Evolutionary conservation across 2,888 invertebrate genomes (phyloP).

Genomic region (Cosmopolites sordidus): DNA sequence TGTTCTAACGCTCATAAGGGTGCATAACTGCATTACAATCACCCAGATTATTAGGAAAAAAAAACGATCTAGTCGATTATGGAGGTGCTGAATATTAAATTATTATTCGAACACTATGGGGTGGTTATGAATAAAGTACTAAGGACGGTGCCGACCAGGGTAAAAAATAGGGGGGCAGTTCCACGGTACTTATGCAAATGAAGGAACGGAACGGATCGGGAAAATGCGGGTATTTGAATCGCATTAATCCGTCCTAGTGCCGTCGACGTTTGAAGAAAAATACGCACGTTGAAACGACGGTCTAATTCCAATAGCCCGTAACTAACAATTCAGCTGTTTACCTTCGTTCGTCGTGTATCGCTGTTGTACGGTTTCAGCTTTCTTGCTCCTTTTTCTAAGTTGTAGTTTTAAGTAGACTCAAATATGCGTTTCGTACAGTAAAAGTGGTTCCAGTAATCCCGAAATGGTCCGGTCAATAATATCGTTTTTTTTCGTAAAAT

Average conservation of each 20-base stretch:
- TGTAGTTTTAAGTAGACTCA: too few relatives aligned
- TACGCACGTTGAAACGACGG: neutral
- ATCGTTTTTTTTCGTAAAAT: too few relatives aligned
- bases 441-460: too few relatives aligned
- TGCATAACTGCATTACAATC: constrained; percentile 27
- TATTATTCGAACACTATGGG: constrained; percentile 20
- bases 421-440: too few relatives aligned
- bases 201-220: neutral
- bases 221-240: neutral
- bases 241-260: neutral
- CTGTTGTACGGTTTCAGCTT: too few relatives aligned
- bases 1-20: constrained; percentile 23
- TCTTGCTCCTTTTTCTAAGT: too few relatives aligned
- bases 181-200: constrained; percentile 1
- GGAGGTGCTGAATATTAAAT: constrained; percentile 26
- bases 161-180: neutral
- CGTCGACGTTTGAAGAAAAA: neutral
- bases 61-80: constrained; percentile 19
- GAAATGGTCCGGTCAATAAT: too few relatives aligned
- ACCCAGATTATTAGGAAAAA: constrained; percentile 28
- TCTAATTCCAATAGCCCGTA: neutral
- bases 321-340: neutral
- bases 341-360: too few relatives aligned
- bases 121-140: constrained; percentile 17
- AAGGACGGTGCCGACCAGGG: neutral